Conservation (phyloP, 2,888 invertebrate species). For the Tholera decimalis region DNA sequence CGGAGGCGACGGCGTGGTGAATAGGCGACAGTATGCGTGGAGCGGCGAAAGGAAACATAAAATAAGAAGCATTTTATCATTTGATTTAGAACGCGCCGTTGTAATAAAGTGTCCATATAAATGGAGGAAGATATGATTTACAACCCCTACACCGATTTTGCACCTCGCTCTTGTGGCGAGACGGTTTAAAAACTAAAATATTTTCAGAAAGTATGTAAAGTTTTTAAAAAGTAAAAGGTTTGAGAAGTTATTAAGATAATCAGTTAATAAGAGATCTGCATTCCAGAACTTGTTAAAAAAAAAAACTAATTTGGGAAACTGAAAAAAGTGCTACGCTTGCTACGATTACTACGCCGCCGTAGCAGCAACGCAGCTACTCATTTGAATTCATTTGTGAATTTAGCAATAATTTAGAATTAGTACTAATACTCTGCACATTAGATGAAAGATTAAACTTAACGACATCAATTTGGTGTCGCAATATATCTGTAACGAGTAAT, state of each 20-base stretch:
- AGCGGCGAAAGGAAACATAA: conserved; percentile 86
- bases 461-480: conserved; percentile 65
- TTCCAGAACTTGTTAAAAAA: background rate
- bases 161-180: conserved; percentile 78
- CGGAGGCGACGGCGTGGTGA: conserved; percentile 69
- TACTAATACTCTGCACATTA: conserved; percentile 48
- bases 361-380: conserved; percentile 9
- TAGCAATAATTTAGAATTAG: conserved; percentile 28
- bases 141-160: conserved; percentile 82
- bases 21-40: conserved; percentile 84
- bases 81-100: conserved; percentile 90
- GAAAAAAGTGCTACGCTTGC: conserved; percentile 18
- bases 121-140: conserved; percentile 90
- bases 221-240: no score
- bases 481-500: conserved; percentile 62
- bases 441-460: conserved; percentile 61
- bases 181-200: conserved; percentile 78
- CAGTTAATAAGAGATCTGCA: background rate
- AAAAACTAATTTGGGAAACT: background rate
- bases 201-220: conserved; percentile 39
- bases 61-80: conserved; percentile 90
- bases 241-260: background rate
- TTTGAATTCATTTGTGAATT: conserved; percentile 30
- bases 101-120: conserved; percentile 91
- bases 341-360: conserved; percentile 38